Percentiles rank a stretch among this genome's conserved stretches.
Conservation (phyloP, 2,888 invertebrate genomes). For the Onthophagus sagittarius region DNA sequence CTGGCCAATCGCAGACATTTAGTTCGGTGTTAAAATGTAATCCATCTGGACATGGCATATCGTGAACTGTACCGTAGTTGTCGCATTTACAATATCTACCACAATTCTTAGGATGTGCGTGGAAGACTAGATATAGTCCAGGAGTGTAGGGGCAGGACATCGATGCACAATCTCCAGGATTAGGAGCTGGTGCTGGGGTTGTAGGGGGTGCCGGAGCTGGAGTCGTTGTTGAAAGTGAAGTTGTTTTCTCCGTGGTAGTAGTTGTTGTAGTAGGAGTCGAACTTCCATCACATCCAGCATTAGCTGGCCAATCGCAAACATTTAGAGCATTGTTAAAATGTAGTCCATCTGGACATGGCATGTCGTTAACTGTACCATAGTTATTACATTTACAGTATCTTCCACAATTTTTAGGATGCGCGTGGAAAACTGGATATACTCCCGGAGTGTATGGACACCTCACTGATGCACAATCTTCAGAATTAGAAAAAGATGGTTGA, state of each 20-base stretch:
- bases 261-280: not conserved
- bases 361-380: slow-evolving; percentile 16
- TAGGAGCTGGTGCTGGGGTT: not conserved
- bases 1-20: slow-evolving; percentile 9
- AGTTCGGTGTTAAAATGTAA: not conserved
- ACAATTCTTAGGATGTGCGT: slow-evolving; percentile 2
- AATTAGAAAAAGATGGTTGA: too few species aligned
- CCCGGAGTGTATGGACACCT: slow-evolving; percentile 7
- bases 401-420: slow-evolving; percentile 22
- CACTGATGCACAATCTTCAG: not conserved
- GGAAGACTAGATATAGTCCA: not conserved
- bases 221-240: too few species aligned
- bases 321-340: slow-evolving; percentile 27
- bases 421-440: slow-evolving; percentile 6
- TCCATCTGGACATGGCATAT: slow-evolving; percentile 9
- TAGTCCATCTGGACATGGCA: slow-evolving; percentile 26
- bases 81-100: slow-evolving; percentile 12
- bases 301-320: slow-evolving; percentile 29
- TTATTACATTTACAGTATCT: slow-evolving; percentile 27
- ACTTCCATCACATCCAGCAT: slow-evolving; percentile 21
- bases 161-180: too few species aligned
- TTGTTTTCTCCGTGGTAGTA: not conserved
- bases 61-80: not conserved
- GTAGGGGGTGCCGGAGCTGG: not conserved
- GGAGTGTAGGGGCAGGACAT: too few species aligned